Conservation (phyloP, 1,140 invertebrate genomes). For the Halyomorpha halys region DNA sequence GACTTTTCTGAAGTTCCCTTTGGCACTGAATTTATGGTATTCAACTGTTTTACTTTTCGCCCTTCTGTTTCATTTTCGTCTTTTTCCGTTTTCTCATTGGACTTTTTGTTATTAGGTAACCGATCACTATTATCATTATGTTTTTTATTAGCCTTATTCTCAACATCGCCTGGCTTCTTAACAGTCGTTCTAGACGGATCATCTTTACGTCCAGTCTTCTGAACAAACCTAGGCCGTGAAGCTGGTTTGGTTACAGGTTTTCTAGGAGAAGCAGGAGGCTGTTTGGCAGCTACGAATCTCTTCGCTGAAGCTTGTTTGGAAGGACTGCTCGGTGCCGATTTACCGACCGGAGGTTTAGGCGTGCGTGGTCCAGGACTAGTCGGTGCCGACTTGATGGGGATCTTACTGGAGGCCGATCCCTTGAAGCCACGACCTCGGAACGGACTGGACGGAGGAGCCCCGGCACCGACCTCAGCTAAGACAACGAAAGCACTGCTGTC, state of each 20-base stretch:
- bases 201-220: neutral
- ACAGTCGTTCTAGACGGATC: neutral
- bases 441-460: slow-evolving; percentile 42
- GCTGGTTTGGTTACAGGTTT: neutral
- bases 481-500: slow-evolving; percentile 45
- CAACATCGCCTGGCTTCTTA: neutral
- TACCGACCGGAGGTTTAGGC: neutral
- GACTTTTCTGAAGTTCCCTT: too few relatives aligned
- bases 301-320: neutral
- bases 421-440: slow-evolving; percentile 48
- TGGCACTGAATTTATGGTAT: too few relatives aligned
- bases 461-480: slow-evolving; percentile 41
- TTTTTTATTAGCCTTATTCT: too few relatives aligned
- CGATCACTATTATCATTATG: too few relatives aligned
- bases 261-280: neutral
- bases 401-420: slow-evolving; percentile 35
- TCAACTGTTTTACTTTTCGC: too few relatives aligned
- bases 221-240: neutral
- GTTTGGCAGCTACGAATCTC: neutral
- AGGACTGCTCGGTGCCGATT: slow-evolving; percentile 24
- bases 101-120: too few relatives aligned
- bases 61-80: too few relatives aligned
- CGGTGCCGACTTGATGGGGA: slow-evolving; percentile 21
- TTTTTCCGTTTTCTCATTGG: too few relatives aligned
- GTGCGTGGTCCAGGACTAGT: neutral